Base-by-base conservation (phyloP, 1,140 invertebrate genomes). In the Trichonephila clavata region DNA sequence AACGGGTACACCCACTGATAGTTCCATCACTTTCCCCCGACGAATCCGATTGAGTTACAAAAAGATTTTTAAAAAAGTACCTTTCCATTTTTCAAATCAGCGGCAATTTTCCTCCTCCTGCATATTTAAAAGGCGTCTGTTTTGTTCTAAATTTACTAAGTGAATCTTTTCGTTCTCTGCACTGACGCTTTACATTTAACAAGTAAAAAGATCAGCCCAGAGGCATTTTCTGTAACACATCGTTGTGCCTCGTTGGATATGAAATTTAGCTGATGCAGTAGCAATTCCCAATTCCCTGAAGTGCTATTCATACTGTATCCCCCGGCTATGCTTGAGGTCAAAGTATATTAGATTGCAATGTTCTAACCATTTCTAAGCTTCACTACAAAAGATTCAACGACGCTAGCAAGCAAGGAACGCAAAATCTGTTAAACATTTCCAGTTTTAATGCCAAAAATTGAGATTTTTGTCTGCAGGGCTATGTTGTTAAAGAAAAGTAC, bases 261-360 rank as follows among this genome's bases (percentile, higher is more conserved):
- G 59, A 63, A 87, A 87, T 87, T 87, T 63, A 61, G 59, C 86
- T 87, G 59, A 87, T 63, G 27, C 32, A n/a, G 86, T 32, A 24
- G 10, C 61, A 87, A 63, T 57, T 87, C 86, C 86, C 86, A 65
- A 87, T 65, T 87, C 86, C 32, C 86, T 39, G 50, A 63, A 61
- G 86, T 87, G 86, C 60, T 57, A 39, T 63, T 87, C 86, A 65
- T 24, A 21, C 21, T 61, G 86, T 39, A 65, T 18, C 60, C 39
- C 14, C 65, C 65, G 39, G 50, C 50, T n/a, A 21, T 24, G 86
- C 86, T 63, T 87, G 27, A 39, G 86, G 86, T 63, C 86, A 87
- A 87, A 87, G 86, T 60, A 39, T 87, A 63, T 87, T 87, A 63
- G 59, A 63, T 39, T 32, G 83, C 59, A n/a, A 21, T 13, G 39